phyloP scores from a whole-genome alignment of 2,888 invertebrate genomes.

The Oegoconia quadripuncta region DNA sequence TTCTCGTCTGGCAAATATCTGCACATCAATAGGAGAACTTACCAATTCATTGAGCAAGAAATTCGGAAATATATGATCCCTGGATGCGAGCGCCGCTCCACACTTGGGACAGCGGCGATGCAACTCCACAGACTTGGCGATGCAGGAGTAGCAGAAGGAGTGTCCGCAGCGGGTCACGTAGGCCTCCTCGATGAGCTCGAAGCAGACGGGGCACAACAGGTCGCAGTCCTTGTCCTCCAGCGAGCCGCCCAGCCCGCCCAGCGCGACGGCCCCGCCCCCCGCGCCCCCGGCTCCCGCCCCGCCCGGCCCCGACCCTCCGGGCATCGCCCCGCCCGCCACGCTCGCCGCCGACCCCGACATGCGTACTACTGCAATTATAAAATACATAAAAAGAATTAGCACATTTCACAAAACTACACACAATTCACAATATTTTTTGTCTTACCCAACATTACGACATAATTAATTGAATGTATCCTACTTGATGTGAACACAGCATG shows the following conservation, averaged over 20 bases:
- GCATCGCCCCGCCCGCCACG: conserved; percentile 37
- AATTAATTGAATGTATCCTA: no score
- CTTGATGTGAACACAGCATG: no score
- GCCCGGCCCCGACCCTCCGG: conserved; percentile 22
- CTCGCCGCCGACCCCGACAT: conserved; percentile 63
- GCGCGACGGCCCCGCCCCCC: conserved; percentile 41
- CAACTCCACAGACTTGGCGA: conserved; percentile 94
- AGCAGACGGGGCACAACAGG: conserved; percentile 87
- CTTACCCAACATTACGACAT: no score
- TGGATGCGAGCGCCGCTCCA: conserved; percentile 83
- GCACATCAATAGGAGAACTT: no score
- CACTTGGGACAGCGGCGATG: conserved; percentile 89
- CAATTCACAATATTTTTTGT: no score
- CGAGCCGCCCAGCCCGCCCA: conserved; percentile 82
- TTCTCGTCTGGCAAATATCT: no score
- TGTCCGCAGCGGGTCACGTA: conserved; percentile 96
- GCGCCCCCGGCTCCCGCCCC: conserved; percentile 46
- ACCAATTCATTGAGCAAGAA: conserved; percentile 89
- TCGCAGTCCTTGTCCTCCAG: conserved; percentile 84
- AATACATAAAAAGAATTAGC: no score
- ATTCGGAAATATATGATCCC: conserved; percentile 91
- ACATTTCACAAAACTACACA: no score
- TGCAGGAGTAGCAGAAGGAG: conserved; percentile 93
- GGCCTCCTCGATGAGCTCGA: conserved; percentile 92
- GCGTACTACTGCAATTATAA: no score